Evolutionary conservation across 2,888 invertebrate species (phyloP), one percentile per base, ranked within the genome.

Genomic region (Oscheius sp.): DNA sequence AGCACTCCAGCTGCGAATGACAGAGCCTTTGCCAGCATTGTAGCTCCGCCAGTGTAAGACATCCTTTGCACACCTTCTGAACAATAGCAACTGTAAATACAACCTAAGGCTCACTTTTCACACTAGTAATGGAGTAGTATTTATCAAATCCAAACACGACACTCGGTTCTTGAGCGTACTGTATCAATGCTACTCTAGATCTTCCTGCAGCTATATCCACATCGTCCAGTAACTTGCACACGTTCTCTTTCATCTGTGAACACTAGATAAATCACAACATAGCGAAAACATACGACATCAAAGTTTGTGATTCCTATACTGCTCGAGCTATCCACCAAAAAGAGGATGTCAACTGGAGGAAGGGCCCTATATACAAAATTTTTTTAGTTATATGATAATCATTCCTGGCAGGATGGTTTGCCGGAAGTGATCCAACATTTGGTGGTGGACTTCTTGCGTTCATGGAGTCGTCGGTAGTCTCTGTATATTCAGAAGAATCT

Each of bases 41-140:
- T 88, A 3, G 87, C 77, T 2, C 87, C 86, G n/a, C 88, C 88
- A 32, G 83, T 78, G 75, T 88, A 88, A 1, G 86, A 84, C 73
- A 88, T 82, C 62, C 85, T 75, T 65, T 82, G 73, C 0, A 88
- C 76, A 1, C 87, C 87, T 47, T 68, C 86, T 86, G 66, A 29
- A 85, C 21, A 21, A 21, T 21, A 21, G 21, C 21, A 21, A 21
- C 21, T 21, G 21, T 21, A 21, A 21, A 21, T 21, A 21, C 21
- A 21, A 21, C 21, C 21, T 21, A 21, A 21, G 21, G 21, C 21
- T 21, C 63, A 86, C 85, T 76, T 68, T 80, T 76, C 13, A 87
- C 81, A 58, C 80, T 77, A 33, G 77, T 70, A 32, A 74, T 75
- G 2, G 83, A 81, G 68, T 85, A 87, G 73, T 82, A 88, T 60